phyloP scores from a whole-genome alignment of 2,888 invertebrate genomes.

The Mythimna vitellina region DNA sequence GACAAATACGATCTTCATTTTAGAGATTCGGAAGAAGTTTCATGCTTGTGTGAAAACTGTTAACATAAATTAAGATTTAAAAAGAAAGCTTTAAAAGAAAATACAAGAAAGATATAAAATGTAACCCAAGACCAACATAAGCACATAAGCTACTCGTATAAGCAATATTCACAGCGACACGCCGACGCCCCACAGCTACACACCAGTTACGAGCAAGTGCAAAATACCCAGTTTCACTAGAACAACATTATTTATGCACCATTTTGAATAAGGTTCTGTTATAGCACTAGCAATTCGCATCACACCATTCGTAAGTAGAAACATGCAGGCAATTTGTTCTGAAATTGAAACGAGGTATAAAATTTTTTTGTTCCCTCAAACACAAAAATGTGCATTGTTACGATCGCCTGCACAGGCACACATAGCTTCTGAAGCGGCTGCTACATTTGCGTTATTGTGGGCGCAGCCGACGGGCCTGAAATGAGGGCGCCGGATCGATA shows the following conservation, averaged over 20 bases:
- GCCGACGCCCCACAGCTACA: constrained; percentile 41
- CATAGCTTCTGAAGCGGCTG: constrained; percentile 74
- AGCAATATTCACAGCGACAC: constrained; percentile 43
- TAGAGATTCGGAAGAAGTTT: constrained; percentile 1
- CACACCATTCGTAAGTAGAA: constrained; percentile 45
- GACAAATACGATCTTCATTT: constrained; percentile 27
- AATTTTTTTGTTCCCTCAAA: constrained; percentile 58
- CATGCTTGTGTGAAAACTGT: neutral
- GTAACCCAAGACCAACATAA: constrained; percentile 18
- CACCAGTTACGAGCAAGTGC: constrained; percentile 34
- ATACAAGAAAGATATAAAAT: constrained; percentile 33
- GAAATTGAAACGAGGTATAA: constrained; percentile 58
- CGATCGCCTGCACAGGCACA: constrained; percentile 63
- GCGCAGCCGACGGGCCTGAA: constrained; percentile 83
- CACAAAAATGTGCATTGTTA: constrained; percentile 64
- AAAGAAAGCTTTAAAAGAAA: constrained; percentile 20
- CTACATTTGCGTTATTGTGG: constrained; percentile 76
- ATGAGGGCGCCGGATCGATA: constrained; percentile 91
- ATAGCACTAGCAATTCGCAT: constrained; percentile 38
- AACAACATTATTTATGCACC: constrained; percentile 49
- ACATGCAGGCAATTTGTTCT: constrained; percentile 52
- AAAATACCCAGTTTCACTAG: constrained; percentile 46
- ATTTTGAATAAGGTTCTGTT: constrained; percentile 45
- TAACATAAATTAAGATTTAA: neutral
- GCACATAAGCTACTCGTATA: constrained; percentile 23